Conservation (phyloP, 2,113 vertebrate genomes). For the Oreochromis tanganicae region DNA sequence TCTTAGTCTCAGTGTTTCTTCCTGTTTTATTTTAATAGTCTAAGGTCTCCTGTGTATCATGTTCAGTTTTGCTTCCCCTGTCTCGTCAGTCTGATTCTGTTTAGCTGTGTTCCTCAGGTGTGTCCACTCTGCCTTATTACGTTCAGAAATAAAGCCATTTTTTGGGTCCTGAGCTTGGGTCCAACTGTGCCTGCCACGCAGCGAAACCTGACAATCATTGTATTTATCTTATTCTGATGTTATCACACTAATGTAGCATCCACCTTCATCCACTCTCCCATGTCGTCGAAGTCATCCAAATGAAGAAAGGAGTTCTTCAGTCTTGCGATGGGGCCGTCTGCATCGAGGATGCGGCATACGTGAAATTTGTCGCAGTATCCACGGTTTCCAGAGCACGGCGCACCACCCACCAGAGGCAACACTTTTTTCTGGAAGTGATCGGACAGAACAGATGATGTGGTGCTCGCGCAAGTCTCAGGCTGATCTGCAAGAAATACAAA, state of each 20-base stretch:
- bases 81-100: not conserved
- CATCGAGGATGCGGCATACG: conserved; percentile 71
- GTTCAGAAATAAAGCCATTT: accelerated
- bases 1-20: not conserved
- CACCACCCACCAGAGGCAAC: conserved; percentile 55
- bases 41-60: not conserved
- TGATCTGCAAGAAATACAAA: conserved; percentile 36
- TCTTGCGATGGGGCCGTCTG: conserved; percentile 74
- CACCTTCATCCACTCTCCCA: conserved; percentile 77
- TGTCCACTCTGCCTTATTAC: not conserved
- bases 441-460: conserved; percentile 62
- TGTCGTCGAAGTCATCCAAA: conserved; percentile 63
- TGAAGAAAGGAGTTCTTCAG: conserved; percentile 74
- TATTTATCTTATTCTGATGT: not conserved
- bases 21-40: not conserved
- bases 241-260: accelerated
- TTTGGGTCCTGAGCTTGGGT: not conserved
- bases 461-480: conserved; percentile 71
- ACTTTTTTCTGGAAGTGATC: conserved; percentile 55
- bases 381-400: conserved; percentile 65
- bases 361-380: conserved; percentile 78
- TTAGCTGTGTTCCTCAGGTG: not conserved
- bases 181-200: accelerated
- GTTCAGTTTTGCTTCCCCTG: not conserved
- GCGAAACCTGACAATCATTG: not conserved